Base-by-base conservation (phyloP, 2,113 vertebrate genomes). In the Tonatia bakeri region DNA sequence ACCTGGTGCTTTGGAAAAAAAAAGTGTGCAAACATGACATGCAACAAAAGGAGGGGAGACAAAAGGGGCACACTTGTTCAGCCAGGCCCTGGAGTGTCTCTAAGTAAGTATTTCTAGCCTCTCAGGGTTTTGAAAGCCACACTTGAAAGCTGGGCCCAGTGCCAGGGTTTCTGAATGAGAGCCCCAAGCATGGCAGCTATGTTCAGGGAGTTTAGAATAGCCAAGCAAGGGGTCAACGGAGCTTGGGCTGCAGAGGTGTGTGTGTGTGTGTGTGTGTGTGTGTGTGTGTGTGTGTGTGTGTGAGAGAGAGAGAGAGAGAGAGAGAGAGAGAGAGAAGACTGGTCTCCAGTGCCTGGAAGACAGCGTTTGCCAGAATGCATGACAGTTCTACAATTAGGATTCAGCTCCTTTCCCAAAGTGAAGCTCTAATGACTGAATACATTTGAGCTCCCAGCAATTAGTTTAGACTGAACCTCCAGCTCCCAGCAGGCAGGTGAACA, bases 401-500 rank as follows among this genome's bases (percentile, higher is more conserved):
- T 92, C 95, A 45, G 76, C 54, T 92, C 81, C 61, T 59, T 73
- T 86, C 81, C 52, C 90, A 33, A 82, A 96, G 84, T n/a, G 16
- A 61, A 94, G 84, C 47, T 84, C 64, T 94, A 92, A 94, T 90
- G 87, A 95, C 75, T 65, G 76, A 94, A 92, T 16, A 45, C 52
- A 50, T 93, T 65, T 90, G 70, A 90, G 67, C 90, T 95, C 47
- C 40, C n/a, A 81, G 90, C 67, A 96, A 94, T 95, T 90, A 92
- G 87, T 17, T 43, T 38, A 92, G 54, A 45, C 87, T 20, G 59
- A 96, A 83, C 31, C 36, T 75, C 28, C 15, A 87, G 80, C 4
- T n/a, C 24, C 38, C 22, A 0, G 76, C 24, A 33, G 0, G 8
- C 9, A 31, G 52, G 61, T 67, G 50, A 52, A 67, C n/a, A 72